Evolutionary conservation across 2,888 invertebrate species (phyloP).

Genomic region (Gerris lacustris): DNA sequence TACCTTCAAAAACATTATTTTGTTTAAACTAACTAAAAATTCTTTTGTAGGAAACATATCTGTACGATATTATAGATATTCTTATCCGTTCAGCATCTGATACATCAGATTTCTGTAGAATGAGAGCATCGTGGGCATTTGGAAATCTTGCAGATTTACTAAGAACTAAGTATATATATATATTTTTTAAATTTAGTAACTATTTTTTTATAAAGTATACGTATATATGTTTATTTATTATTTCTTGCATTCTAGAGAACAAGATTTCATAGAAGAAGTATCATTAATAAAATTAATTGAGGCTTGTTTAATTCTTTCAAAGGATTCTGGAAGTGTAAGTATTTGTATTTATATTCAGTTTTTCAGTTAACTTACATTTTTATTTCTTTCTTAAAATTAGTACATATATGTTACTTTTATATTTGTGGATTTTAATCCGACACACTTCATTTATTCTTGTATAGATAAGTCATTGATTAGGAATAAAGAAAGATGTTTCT

Average conservation of each 20-base stretch:
- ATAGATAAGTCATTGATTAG: too few relatives aligned
- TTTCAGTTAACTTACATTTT: too few relatives aligned
- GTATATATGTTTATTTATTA: not conserved
- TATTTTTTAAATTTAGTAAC: not conserved
- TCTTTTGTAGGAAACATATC: not conserved
- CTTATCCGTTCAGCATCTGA: not conserved
- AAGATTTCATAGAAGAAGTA: not conserved
- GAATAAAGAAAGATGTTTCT: too few relatives aligned
- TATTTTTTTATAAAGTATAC: slow-evolving; percentile 12
- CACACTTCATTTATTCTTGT: too few relatives aligned
- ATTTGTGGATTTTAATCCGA: too few relatives aligned
- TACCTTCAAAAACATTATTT: too few relatives aligned
- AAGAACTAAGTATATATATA: slow-evolving; percentile 46
- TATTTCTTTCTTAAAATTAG: too few relatives aligned
- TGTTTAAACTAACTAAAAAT: too few relatives aligned
- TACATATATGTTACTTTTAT: too few relatives aligned
- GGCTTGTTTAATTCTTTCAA: slow-evolving; percentile 51
- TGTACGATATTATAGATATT: not conserved
- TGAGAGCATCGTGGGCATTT: slow-evolving; percentile 64
- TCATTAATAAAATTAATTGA: slow-evolving; percentile 41
- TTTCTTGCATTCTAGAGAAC: not conserved
- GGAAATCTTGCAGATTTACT: slow-evolving; percentile 77
- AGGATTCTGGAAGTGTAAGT: slow-evolving; percentile 65
- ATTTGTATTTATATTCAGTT: not conserved
- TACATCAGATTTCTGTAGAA: not conserved